Evolutionary conservation across 2,888 invertebrate genomes (phyloP), one percentile per base, ranked within the genome.

Genomic region (Griposia aprilina): DNA sequence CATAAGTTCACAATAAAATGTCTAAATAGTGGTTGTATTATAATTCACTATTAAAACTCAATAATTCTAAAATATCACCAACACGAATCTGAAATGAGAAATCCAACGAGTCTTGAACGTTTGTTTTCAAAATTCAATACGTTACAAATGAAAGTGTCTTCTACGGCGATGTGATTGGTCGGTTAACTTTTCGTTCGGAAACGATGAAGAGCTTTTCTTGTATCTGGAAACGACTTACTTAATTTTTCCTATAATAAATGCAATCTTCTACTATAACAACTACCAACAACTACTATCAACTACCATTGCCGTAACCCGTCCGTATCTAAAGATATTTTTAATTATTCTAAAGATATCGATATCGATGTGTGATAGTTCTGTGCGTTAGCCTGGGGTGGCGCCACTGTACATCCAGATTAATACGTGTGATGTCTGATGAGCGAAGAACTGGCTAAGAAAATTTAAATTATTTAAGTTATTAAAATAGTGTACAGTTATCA

Each of bases 51-150:
- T 71, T 68, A 84, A 77, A 84, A 83, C 78, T 80, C 74, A 82
- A 84, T 69, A 76, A 48, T 57, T 87, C 65, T 81, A 76, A 82
- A 84, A 86, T 80, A 81, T 78, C 85, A 86, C 83, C 80, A 77
- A 87, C 83, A 83, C 70, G 83, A 81, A 83, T 69, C 71, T 66
- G 76, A 87, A n/a, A n/a, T n/a, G n/a, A n/a, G n/a, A n/a, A 83
- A 87, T 74, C 77, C 74, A 90, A 76, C 86, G 87, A 88, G 82
- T 75, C 78, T 84, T 85, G 88, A 80, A 90, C 90, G 90, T 90
- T 90, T 91, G 90, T 92, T 93, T 93, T 93, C 89, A 92, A 94
- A 93, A 85, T 90, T 90, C 82, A 86, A 90, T 83, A 91, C 93
- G 92, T 93, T 93, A 90, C 82, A 90, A 90, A 87, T 87, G 85